A percentile compares a stretch with the other conserved stretches of the same genome.
phyloP scores from a whole-genome alignment of 2,888 invertebrate species.

The Cotesia congregata region DNA sequence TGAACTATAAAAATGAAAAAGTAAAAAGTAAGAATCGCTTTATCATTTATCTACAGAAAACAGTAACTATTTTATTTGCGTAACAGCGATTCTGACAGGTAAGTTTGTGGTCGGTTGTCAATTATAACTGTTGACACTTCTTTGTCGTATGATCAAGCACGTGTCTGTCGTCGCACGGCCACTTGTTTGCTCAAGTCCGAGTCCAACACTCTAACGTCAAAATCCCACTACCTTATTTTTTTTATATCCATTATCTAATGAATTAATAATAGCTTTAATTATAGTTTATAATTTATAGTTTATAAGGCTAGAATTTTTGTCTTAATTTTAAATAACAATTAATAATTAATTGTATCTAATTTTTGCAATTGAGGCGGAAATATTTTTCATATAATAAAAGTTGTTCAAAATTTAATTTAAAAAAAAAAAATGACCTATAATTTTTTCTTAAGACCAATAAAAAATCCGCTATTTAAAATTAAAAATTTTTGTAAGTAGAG shows the following conservation, averaged over 20 bases:
- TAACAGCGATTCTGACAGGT: conserved; percentile 45
- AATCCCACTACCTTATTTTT: conserved; percentile 21
- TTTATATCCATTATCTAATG: conserved; percentile 12
- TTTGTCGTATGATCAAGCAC: conserved; percentile 46
- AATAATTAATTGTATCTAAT: no score
- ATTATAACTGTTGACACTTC: conserved; percentile 55
- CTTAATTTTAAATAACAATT: no score
- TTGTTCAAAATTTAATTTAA: no score
- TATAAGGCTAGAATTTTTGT: no score
- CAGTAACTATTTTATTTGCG: conserved; percentile 25
- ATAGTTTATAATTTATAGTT: no score
- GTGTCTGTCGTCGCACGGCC: conserved; percentile 56
- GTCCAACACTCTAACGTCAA: background rate
- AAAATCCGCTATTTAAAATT: no score
- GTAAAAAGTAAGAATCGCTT: conserved; percentile 15
- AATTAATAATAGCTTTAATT: no score
- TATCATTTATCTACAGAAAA: background rate
- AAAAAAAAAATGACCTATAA: no score
- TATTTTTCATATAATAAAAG: no score
- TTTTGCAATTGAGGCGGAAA: no score
- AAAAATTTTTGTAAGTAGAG: no score
- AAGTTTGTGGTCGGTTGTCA: conserved; percentile 53
- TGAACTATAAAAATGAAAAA: background rate
- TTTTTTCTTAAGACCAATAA: no score
- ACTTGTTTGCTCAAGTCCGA: conserved; percentile 37